Evolutionary conservation across 2,888 invertebrate genomes (phyloP), one percentile per base, ranked within the genome.

Genomic region (Drosophila imparisetae): DNA sequence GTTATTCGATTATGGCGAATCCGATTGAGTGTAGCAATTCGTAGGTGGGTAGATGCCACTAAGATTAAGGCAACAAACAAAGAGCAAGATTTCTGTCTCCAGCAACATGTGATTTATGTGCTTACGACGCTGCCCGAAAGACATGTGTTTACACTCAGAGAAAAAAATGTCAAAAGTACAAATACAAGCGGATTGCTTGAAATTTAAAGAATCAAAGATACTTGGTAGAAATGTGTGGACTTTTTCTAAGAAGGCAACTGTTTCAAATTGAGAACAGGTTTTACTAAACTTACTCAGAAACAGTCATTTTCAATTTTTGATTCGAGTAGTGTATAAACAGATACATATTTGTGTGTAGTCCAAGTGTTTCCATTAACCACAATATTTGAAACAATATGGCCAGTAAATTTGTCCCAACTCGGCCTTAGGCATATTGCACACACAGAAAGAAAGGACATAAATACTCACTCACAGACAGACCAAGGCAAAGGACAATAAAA

Each of bases 381-480:
- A 66, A 64, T 66, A 71, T 59, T 74, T 72, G 62, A 72, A 65
- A 76, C 80, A 74, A 74, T 62, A 72, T 67, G 80, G 67, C 40
- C 36, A 63, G 49, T 49, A 70, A 62, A 71, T 71, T 70, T 70
- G 66, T 66, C 30, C 38, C 32, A 38, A 45, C 57, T 40, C 48
- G 60, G 42, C 74, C 79, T 40, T 0, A 52, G 74, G 78, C 74
- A 11, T 13, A 32, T 29, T 58, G 45, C n/a, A 45, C 54, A 62
- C n/a, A 34, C 11, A 27, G 2, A 38, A 27, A 24, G 18, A 53
- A 45, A 18, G 36, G 34, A 48, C 24, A 45, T 45, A 24, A 45
- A 45, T 24, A 24, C 24, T 45, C 15, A 15, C 8, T 15, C 7
- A 24, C 7, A 40, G 29, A 60, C 8, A n/a, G 5, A 36, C 21